Base-by-base conservation (phyloP, 2,797 vertebrate species). In the Poecile montanus region DNA sequence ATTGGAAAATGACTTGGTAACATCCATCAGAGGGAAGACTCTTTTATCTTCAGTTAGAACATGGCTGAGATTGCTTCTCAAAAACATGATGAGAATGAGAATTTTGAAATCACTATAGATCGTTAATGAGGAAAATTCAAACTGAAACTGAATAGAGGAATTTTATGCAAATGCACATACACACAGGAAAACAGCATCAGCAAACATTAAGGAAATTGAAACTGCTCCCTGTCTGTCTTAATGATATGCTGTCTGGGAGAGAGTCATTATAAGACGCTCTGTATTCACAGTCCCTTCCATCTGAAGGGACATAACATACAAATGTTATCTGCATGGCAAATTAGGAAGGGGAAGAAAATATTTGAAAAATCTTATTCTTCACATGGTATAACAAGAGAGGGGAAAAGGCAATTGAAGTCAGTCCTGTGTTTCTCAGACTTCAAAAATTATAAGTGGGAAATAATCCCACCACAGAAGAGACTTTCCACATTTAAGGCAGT, bases 141-240 rank as follows among this genome's bases (percentile, higher is more conserved):
- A 77, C 16, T 40, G 38, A 92, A 94, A 81, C n/a, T 57, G 27
- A 91, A 91, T 51, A 73, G 45, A 73, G 19, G 36, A 84, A 65
- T 87, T 81, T 92, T 86, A 91, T 95, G 77, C 74, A 84, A 88
- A 93, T 3, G 4, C 32, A 56, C n/a, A 80, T 48, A 63, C 70
- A 90, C 45, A 78, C 10, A 81, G 62, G 42, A 66, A 94, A 96
- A 95, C 65, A 90, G 25, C 57, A 91, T 85, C 58, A 89, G 62
- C 81, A 93, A 80, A 92, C 73, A 92, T 91, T 72, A 90, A 65
- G n/a, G 50, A 83, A 93, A 94, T 87, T 58, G 65, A 91, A 94
- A 74, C 68, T 68, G 22, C 58, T 71, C 67, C 27, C 57, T 66
- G 45, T 74, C 74, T 95, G 42, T 45, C 34, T 82, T 89, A 87